Conservation (phyloP, 2,797 vertebrate species). For the Pipistrellus nathusii region DNA sequence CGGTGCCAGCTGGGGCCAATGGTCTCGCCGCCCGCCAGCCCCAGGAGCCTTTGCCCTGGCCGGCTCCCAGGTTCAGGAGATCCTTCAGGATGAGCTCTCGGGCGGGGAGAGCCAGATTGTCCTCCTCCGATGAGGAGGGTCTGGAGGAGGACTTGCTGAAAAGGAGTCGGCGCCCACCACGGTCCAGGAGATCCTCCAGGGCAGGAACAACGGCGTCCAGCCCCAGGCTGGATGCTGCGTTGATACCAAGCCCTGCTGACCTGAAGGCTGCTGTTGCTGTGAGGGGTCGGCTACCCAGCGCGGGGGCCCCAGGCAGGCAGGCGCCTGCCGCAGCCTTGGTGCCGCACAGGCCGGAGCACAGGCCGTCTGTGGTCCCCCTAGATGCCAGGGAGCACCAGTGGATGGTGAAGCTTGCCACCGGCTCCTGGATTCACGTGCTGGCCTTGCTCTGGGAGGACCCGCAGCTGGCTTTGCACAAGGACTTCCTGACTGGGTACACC, state of each 20-base stretch:
- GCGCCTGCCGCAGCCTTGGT: background rate
- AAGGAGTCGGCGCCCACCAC: conserved; percentile 48
- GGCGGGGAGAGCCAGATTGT: background rate
- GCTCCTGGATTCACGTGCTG: conserved; percentile 91
- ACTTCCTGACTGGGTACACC: conserved; percentile 96
- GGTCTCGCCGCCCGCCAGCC: background rate
- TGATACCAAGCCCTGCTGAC: background rate
- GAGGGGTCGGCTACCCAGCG: background rate
- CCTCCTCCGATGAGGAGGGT: conserved; percentile 78
- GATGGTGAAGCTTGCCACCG: conserved; percentile 93
- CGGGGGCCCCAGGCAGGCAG: background rate
- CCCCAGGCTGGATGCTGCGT: conserved; percentile 68
- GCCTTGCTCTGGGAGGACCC: conserved; percentile 92
- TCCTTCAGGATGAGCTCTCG: conserved; percentile 52
- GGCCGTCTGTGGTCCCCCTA: conserved; percentile 89
- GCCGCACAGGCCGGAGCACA: conserved; percentile 54
- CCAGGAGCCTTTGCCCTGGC: background rate
- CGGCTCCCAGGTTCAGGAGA: background rate
- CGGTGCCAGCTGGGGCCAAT: background rate
- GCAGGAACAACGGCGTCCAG: conserved; percentile 12
- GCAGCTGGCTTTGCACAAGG: conserved; percentile 90
- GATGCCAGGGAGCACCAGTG: conserved; percentile 93
- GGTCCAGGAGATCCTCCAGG: conserved; percentile 70
- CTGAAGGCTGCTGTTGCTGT: background rate
- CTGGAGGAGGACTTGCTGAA: conserved; percentile 62